Evolutionary conservation across 1,140 invertebrate genomes (phyloP), one percentile per base, ranked within the genome.

Genomic region (Andricus grossulariae): DNA sequence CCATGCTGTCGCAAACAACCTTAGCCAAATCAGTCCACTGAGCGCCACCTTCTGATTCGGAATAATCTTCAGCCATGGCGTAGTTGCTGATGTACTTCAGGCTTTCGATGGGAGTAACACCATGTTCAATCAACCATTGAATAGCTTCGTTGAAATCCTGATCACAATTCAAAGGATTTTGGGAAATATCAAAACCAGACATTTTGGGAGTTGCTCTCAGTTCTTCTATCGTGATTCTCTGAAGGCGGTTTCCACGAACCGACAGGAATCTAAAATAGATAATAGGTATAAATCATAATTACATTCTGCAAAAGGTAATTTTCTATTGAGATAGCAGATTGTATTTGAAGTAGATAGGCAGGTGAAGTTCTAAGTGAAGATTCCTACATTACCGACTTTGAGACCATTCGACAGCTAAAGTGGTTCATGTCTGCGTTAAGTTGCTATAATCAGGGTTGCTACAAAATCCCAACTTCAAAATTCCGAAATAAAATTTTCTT

Each of bases 101-200:
- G 3, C 80, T 75, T 32, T 91, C 88, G 45, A 78, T 87, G 0
- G 92, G 90, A 0, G 82, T 82, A 1, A 92, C 87, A 50, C 88
- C 88, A 55, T 89, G 85, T 66, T 84, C 84, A 0, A 84, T 90
- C 15, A 93, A 82, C 86, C 89, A 92, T 72, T 92, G 86, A 25
- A 92, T 83, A 10, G 91, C 83, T 0, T 85, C 79, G 21, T 86
- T 89, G 57, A 92, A 90, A 5, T 92, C 91, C 10, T 84, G 60
- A 55, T 91, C 89, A 55, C 92, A 93, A 8, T 86, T 73, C 13
- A 93, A 71, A 6, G 91, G 91, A 84, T 92, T 92, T 13, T 87
- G 82, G 2, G 87, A 83, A 12, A 92, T 78, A 79, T 92, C 91
- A 13, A 93, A 75, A 50, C 86, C 88, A 10, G 86, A 85, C 7